Evolutionary conservation across 2,113 vertebrate genomes (phyloP).

Genomic region (Nothobranchius kuhntae): DNA sequence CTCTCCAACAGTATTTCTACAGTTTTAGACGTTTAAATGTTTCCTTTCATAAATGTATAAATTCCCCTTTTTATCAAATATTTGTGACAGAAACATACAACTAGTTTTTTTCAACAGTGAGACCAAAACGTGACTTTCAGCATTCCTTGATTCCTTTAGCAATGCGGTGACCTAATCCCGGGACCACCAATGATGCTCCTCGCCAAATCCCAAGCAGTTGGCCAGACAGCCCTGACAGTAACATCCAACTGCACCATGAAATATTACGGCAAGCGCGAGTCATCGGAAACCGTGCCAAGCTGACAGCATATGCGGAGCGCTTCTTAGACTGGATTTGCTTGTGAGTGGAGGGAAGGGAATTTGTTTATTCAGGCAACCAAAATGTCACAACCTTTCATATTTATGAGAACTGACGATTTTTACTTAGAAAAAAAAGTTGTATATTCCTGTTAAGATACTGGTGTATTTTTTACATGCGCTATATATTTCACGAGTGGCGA

Average conservation of each 20-base stretch:
- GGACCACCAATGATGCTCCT: conserved; percentile 62
- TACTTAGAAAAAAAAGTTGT: too few species aligned
- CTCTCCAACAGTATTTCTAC: conserved; percentile 67
- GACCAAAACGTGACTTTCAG: conserved; percentile 59
- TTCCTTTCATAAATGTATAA: conserved; percentile 68
- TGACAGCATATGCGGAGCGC: conserved; percentile 50
- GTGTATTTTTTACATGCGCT: neutral
- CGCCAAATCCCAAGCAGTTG: conserved; percentile 66
- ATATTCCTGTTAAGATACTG: too few species aligned
- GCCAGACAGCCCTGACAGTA: conserved; percentile 60
- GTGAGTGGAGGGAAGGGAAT: conserved; percentile 14
- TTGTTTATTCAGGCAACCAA: too few species aligned
- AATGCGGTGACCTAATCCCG: conserved; percentile 73
- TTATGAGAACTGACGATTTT: too few species aligned
- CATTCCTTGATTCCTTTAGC: conserved; percentile 61
- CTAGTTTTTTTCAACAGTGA: conserved; percentile 34
- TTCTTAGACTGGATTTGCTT: conserved; percentile 46
- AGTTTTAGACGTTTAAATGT: conserved; percentile 67
- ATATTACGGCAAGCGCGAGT: conserved; percentile 72
- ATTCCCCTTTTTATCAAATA: conserved; percentile 49
- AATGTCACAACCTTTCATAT: too few species aligned
- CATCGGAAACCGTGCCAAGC: conserved; percentile 44
- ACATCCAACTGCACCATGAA: conserved; percentile 66
- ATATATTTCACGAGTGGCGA: neutral
- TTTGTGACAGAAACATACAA: conserved; percentile 49